These are phyloP conservation scores for Adrianichthys oophorus DNA, from an alignment of 2,797 vertebrate genomes.

Conservation along the genomic window DNA sequence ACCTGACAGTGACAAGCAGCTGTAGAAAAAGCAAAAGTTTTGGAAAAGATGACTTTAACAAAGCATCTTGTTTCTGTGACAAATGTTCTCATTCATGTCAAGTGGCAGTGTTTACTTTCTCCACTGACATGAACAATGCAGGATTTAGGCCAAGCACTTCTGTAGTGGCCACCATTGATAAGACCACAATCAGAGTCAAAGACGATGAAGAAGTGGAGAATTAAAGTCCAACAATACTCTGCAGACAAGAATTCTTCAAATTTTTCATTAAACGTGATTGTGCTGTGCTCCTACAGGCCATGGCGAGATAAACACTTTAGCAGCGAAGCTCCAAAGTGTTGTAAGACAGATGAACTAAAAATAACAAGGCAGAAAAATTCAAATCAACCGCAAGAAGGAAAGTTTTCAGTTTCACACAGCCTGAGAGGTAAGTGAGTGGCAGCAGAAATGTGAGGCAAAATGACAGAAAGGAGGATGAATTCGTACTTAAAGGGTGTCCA, in stretches of 20 bases:
- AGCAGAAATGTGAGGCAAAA: conserved; percentile 13
- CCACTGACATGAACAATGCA: conserved; percentile 17
- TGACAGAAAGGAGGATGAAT: conserved; percentile 16
- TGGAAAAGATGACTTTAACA: conserved; percentile 21
- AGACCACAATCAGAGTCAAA: conserved; percentile 7
- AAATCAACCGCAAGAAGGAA: not conserved
- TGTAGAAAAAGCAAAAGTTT: conserved; percentile 1
- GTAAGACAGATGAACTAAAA: conserved; percentile 4
- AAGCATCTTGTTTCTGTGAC: conserved; percentile 25
- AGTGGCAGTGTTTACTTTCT: conserved; percentile 27
- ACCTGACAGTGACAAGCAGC: conserved; percentile 23
- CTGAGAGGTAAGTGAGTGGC: conserved; percentile 13
- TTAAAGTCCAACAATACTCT: conserved; percentile 12
- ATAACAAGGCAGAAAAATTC: conserved; percentile 3
- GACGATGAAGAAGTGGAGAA: conserved; percentile 17
- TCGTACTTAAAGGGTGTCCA: conserved; percentile 7
- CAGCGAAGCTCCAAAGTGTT: conserved; percentile 2
- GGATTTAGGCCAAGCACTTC: conserved; percentile 9
- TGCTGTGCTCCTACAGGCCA: conserved; percentile 3
- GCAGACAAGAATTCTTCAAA: conserved; percentile 2
- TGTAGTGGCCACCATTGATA: conserved; percentile 18
- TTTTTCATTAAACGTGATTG: conserved; percentile 21
- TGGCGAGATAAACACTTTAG: conserved; percentile 8
- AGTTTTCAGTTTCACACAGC: conserved; percentile 8
- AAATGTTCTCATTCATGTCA: conserved; percentile 24